Conservation (phyloP, 2,888 invertebrate species). For the Xestia sexstrigata region DNA sequence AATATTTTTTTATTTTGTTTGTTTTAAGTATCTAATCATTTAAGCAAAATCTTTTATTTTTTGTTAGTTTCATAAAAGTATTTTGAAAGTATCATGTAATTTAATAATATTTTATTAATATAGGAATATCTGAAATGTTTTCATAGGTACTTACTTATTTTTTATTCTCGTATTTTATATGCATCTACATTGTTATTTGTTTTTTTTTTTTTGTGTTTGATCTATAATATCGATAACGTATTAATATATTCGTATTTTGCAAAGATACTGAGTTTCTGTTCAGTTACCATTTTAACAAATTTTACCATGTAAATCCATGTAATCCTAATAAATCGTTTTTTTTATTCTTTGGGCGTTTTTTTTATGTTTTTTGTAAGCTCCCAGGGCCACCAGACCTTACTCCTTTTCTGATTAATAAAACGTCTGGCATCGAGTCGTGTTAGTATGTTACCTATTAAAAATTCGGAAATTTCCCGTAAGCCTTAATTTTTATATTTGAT, state of each 20-base stretch:
- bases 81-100: background rate
- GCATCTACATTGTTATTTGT: background rate
- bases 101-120: background rate
- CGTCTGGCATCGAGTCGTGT: too few species aligned
- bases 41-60: background rate
- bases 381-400: background rate
- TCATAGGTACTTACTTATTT: too few species aligned
- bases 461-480: too few species aligned
- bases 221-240: background rate
- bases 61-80: background rate
- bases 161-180: background rate
- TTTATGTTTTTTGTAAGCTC: background rate
- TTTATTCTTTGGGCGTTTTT: background rate
- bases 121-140: background rate
- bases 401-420: background rate
- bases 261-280: background rate
- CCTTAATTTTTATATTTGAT: background rate
- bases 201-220: background rate
- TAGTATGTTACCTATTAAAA: too few species aligned
- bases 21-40: background rate
- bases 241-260: background rate
- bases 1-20: background rate
- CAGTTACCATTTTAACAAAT: background rate
- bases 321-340: background rate
- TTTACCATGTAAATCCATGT: too few species aligned